Percentiles rank a stretch among this genome's conserved stretches.
These are phyloP conservation scores for Paedocypris sp. DNA, from an alignment of 2,113 vertebrate species.

Conservation along the genomic window DNA sequence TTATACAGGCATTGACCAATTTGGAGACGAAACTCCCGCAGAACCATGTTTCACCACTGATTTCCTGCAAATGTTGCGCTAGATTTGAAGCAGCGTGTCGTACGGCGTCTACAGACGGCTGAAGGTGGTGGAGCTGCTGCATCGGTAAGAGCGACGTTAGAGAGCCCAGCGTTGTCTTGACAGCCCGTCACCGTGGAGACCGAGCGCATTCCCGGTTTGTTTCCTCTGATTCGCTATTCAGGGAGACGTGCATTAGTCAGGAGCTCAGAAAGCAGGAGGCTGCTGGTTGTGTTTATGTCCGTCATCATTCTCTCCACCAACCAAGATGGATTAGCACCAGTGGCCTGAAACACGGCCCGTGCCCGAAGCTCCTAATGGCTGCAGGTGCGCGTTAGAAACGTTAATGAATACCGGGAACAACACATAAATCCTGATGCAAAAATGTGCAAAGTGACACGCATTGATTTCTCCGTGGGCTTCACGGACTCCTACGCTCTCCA, in stretches of 20 bases:
- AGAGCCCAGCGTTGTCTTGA: constrained; percentile 17
- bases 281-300: constrained; percentile 42
- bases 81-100: no score
- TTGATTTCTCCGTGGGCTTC: not conserved
- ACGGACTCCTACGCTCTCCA: not conserved
- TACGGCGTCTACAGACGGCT: no score
- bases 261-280: constrained; percentile 30
- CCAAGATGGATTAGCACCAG: constrained; percentile 44
- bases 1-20: no score
- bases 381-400: constrained; percentile 10
- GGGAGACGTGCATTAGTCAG: constrained; percentile 50
- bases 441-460: constrained; percentile 10
- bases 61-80: no score
- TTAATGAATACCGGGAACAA: constrained; percentile 3
- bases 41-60: no score
- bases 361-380: constrained; percentile 22
- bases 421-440: constrained; percentile 15
- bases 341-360: constrained; percentile 6
- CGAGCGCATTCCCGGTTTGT: constrained; percentile 31
- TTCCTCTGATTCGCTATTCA: constrained; percentile 49
- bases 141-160: not conserved
- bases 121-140: no score
- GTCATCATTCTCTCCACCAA: constrained; percentile 40
- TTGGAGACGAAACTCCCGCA: no score
- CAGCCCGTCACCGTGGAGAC: constrained; percentile 27